These are phyloP conservation scores for Lasioglossum baleicum DNA, from an alignment of 1,140 invertebrate species.

Conservation along the genomic window DNA sequence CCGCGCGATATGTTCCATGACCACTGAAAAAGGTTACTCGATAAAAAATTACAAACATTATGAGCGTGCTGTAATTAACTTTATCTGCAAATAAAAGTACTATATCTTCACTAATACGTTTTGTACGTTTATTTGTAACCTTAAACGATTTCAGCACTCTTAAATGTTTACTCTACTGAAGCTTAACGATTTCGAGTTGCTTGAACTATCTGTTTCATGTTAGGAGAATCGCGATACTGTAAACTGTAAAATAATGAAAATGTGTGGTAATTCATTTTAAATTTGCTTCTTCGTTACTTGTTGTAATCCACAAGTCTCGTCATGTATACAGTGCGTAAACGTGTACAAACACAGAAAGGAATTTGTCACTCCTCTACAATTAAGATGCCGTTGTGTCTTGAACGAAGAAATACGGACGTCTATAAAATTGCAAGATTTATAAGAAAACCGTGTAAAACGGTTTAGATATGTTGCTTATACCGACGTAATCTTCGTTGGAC, in stretches of 20 bases:
- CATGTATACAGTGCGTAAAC: constrained; percentile 18
- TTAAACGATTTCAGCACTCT: constrained; percentile 61
- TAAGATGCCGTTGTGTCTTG: constrained; percentile 20
- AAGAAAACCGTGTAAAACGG: neutral
- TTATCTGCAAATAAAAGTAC: constrained; percentile 55
- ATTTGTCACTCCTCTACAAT: constrained; percentile 21
- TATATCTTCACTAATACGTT: constrained; percentile 44
- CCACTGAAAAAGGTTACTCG: neutral
- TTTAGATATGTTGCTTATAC: neutral
- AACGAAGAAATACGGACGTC: neutral
- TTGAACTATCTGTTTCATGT: neutral
- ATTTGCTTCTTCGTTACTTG: constrained; percentile 21
- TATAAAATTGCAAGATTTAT: neutral
- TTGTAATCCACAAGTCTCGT: constrained; percentile 17
- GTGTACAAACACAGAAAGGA: constrained; percentile 32
- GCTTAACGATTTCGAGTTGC: neutral
- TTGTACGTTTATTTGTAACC: constrained; percentile 50
- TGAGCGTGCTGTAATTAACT: constrained; percentile 48
- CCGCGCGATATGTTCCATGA: constrained; percentile 39
- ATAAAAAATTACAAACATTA: constrained; percentile 15
- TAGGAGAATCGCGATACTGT: constrained; percentile 47
- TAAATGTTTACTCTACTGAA: constrained; percentile 4
- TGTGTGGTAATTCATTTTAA: constrained; percentile 29
- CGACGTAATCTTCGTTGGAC: neutral
- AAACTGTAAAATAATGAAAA: constrained; percentile 62